A percentile compares a stretch with the other conserved stretches of the same genome.
These are phyloP conservation scores for Drosophila paramelanica DNA, from an alignment of 2,888 invertebrate genomes.

Conservation along the genomic window DNA sequence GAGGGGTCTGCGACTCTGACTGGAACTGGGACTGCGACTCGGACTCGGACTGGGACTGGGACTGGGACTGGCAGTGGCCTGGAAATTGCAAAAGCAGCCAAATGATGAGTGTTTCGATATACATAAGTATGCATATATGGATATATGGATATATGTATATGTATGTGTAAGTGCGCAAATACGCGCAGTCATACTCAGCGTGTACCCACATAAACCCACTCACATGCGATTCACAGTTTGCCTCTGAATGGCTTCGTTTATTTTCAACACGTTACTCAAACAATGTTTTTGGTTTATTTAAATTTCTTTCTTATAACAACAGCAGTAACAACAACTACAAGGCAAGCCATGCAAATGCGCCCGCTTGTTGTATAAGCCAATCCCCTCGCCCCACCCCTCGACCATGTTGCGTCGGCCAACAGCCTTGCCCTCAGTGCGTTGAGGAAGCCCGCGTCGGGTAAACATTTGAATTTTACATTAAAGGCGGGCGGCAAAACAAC, in stretches of 20 bases:
- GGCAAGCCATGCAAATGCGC: slow-evolving; percentile 76
- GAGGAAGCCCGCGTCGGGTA: slow-evolving; percentile 73
- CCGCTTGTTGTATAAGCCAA: slow-evolving; percentile 67
- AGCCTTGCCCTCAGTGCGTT: slow-evolving; percentile 53
- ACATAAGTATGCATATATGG: background rate
- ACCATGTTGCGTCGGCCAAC: slow-evolving; percentile 28
- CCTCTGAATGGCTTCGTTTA: slow-evolving; percentile 77
- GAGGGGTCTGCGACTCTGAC: slow-evolving; percentile 45
- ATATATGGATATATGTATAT: slow-evolving; percentile 1
- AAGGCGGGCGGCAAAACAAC: slow-evolving; percentile 67
- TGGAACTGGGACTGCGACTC: background rate
- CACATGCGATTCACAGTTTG: slow-evolving; percentile 65
- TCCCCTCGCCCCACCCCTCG: background rate
- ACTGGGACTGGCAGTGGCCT: slow-evolving; percentile 27
- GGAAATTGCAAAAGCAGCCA: slow-evolving; percentile 47
- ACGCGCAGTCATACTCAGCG: slow-evolving; percentile 7
- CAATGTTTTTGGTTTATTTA: slow-evolving; percentile 80
- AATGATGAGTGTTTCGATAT: slow-evolving; percentile 24
- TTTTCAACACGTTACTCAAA: slow-evolving; percentile 79
- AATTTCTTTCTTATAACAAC: slow-evolving; percentile 75
- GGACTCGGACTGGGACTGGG: slow-evolving; percentile 11
- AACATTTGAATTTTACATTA: slow-evolving; percentile 80
- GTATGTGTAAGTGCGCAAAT: slow-evolving; percentile 9
- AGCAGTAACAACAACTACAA: slow-evolving; percentile 40
- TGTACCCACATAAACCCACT: slow-evolving; percentile 46